Percentiles rank a stretch among this genome's conserved stretches.
These are phyloP conservation scores for Drosophila mulleri DNA, from an alignment of 2,888 invertebrate genomes.

Conservation along the genomic window DNA sequence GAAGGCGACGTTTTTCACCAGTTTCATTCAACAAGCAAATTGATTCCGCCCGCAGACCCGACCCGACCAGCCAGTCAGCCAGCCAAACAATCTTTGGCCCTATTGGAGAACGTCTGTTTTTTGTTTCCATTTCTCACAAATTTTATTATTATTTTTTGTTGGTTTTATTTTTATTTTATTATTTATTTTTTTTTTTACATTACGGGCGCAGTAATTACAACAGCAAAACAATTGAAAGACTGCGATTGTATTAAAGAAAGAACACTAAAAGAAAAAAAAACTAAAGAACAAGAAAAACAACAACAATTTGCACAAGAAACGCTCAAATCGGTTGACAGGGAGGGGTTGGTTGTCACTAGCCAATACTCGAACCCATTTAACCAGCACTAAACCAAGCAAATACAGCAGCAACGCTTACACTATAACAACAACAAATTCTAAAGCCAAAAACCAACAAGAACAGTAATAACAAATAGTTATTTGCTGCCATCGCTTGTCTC, in stretches of 20 bases:
- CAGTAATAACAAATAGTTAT: conserved; percentile 14
- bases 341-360: conserved; percentile 32
- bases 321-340: conserved; percentile 25
- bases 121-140: neutral
- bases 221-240: conserved; percentile 23
- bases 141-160: neutral
- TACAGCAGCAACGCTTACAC: conserved; percentile 3
- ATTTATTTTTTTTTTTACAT: neutral
- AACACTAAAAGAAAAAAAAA: conserved; percentile 4
- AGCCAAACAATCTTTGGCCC: conserved; percentile 28
- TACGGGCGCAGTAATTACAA: conserved; percentile 12
- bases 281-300: conserved; percentile 17
- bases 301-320: conserved; percentile 24
- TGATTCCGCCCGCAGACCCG: conserved; percentile 7
- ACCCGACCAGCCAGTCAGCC: neutral
- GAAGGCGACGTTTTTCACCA: conserved; percentile 17
- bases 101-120: conserved; percentile 16
- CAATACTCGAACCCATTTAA: conserved; percentile 26
- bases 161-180: neutral
- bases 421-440: neutral
- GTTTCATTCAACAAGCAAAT: conserved; percentile 37
- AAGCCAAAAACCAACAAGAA: conserved; percentile 9
- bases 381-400: conserved; percentile 22
- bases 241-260: conserved; percentile 18
- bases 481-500: conserved; percentile 3